phyloP scores from a whole-genome alignment of 2,888 invertebrate genomes.

The Drosophila picticornis region DNA sequence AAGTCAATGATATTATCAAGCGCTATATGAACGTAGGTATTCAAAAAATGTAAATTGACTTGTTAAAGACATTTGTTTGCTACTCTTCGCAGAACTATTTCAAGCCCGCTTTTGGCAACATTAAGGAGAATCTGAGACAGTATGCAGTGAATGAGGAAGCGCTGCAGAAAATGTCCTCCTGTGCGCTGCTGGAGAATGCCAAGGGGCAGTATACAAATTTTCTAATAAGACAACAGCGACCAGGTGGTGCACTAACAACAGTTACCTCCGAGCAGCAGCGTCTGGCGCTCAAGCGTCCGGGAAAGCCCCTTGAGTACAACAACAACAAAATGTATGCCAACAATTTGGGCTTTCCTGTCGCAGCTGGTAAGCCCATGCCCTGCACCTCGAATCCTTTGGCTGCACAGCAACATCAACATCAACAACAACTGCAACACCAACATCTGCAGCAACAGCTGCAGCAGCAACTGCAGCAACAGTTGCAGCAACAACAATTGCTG shows the following conservation, averaged over 20 bases:
- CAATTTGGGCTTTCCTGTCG: constrained; percentile 42
- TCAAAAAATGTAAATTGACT: neutral
- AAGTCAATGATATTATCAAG: constrained; percentile 87
- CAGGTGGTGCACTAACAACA: constrained; percentile 14
- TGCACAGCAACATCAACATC: constrained; percentile 29
- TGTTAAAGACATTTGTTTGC: neutral
- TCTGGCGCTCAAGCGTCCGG: constrained; percentile 77
- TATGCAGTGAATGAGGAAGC: constrained; percentile 87
- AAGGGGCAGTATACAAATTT: constrained; percentile 83
- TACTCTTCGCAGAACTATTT: constrained; percentile 86
- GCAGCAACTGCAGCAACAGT: constrained; percentile 16
- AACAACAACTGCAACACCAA: constrained; percentile 22
- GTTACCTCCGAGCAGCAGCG: constrained; percentile 76
- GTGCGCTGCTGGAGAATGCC: constrained; percentile 84
- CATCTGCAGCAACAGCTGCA: constrained; percentile 17
- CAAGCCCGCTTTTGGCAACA: constrained; percentile 88
- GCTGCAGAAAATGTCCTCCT: constrained; percentile 84
- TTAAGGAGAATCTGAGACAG: constrained; percentile 87
- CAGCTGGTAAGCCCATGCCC: constrained; percentile 62
- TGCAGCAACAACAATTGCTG: constrained; percentile 18
- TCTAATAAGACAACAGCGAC: constrained; percentile 72
- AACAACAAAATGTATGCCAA: constrained; percentile 51
- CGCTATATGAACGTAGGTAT: constrained; percentile 87
- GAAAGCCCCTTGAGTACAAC: constrained; percentile 57
- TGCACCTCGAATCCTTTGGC: constrained; percentile 29